Percentiles rank a stretch among this genome's conserved stretches.
Evolutionary conservation across 1,140 invertebrate species (phyloP).

Genomic region (Tetramorium alpestre): DNA sequence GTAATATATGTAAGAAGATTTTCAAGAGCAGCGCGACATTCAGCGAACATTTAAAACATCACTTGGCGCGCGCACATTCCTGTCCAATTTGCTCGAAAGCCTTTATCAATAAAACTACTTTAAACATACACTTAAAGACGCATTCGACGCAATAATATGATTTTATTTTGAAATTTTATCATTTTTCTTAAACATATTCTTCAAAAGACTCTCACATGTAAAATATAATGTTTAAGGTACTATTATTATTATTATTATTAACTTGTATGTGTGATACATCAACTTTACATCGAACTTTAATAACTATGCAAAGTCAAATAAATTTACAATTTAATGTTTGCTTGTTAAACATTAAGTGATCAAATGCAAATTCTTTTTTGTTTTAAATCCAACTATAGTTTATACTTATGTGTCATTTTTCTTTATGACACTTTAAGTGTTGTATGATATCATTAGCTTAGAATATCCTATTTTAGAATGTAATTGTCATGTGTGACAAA

Average conservation of each 20-base stretch:
- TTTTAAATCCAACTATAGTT: not conserved
- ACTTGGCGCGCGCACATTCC: conserved; percentile 70
- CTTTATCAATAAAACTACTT: conserved; percentile 77
- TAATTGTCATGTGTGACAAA: not conserved
- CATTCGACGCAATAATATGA: conserved; percentile 59
- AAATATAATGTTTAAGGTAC: not conserved
- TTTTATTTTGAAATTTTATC: not conserved
- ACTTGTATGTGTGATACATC: not conserved
- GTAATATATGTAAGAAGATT: conserved; percentile 76
- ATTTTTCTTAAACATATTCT: not conserved
- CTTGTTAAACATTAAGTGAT: not conserved
- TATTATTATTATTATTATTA: not conserved
- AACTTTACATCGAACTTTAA: not conserved
- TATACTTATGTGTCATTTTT: not conserved
- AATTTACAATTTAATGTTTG: not conserved
- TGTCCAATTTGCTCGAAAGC: conserved; percentile 78
- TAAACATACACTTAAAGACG: conserved; percentile 77
- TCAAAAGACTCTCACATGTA: not conserved
- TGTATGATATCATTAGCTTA: too few species aligned
- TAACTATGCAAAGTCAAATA: not conserved
- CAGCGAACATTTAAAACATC: conserved; percentile 75
- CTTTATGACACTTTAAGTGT: too few species aligned
- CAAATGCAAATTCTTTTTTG: not conserved
- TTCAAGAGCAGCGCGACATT: conserved; percentile 64
- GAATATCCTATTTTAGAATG: not conserved